Evolutionary conservation across 2,797 vertebrate species (phyloP), one percentile per base, ranked within the genome.

Genomic region (Bovichtus diacanthus): DNA sequence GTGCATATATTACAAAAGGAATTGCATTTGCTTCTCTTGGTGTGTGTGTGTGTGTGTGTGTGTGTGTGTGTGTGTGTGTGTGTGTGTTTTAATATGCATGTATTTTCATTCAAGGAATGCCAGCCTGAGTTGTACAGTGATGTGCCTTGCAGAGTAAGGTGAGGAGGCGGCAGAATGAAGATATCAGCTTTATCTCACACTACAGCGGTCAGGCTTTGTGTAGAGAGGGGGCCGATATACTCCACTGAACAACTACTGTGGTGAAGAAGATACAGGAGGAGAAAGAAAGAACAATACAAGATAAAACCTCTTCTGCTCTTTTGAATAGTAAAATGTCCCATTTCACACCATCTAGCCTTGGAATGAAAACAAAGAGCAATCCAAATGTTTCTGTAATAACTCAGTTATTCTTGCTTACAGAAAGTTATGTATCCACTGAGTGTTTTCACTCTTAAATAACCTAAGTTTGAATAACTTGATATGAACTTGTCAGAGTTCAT

Each of bases 101-200:
- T 69, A 47, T 81, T 36, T 55, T 76, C 70, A 67, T 73, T 77
- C 58, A 76, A 82, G 60, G 36, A 51, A 72, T 59, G 76, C 67
- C 74, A 78, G 41, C 31, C 67, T 81, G 68, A 81, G 82, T 58
- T 68, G 76, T 63, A 66, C 58, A 77, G 60, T 44, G 74, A 62
- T 77, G 76, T 70, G 80, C 56, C 54, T 74, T 46, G 47, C 49
- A 78, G 76, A 76, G 76, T 41, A 81, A 84, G 76, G 49, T 79
- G 43, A 53, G 73, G 55, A 79, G 41, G 78, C 85, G 83, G 86
- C 80, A 72, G 82, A 86, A 92, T 92, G 86, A 93, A 93, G 90
- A 92, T 36, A 91, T 93, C 90, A 88, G 87, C 84, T 88, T 90
- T 87, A 89, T 92, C 90, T 89, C 82, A 77, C 88, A 88, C 78